These are phyloP conservation scores for Tachystola acroxantha DNA, from an alignment of 2,888 invertebrate genomes.

Conservation along the genomic window DNA sequence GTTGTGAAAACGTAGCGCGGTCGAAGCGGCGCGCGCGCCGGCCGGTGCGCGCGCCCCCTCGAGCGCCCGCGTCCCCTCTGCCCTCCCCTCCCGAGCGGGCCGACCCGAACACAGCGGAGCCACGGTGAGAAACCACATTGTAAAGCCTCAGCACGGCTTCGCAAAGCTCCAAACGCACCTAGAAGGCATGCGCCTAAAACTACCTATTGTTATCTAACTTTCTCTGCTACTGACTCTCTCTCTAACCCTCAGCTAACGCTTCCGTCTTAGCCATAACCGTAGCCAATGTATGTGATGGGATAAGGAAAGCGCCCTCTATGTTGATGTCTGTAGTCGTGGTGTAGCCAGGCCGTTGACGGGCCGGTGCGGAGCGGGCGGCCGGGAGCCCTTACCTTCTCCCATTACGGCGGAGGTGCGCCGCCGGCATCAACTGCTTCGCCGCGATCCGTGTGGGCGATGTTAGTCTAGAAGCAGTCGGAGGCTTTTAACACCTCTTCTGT, in stretches of 20 bases:
- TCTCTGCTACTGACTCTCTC: constrained; percentile 60
- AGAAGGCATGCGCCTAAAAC: constrained; percentile 56
- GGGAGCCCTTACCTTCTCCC: constrained; percentile 78
- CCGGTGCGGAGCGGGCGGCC: constrained; percentile 70
- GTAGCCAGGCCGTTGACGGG: constrained; percentile 44
- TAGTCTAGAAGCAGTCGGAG: constrained; percentile 57
- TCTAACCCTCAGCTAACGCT: constrained; percentile 69
- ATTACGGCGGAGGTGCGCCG: constrained; percentile 79
- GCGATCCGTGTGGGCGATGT: constrained; percentile 57
- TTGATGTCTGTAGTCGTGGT: constrained; percentile 58
- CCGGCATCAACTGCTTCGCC: constrained; percentile 69
- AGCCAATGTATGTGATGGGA: constrained; percentile 81
- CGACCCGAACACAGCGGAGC: constrained; percentile 65
- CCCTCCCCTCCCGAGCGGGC: constrained; percentile 55
- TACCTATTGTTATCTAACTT: constrained; percentile 58
- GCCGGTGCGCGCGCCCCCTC: constrained; percentile 41
- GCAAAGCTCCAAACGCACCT: constrained; percentile 68
- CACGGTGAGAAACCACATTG: constrained; percentile 74
- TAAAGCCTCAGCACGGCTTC: constrained; percentile 73
- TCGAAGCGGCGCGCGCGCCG: constrained; percentile 35
- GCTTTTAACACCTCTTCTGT: constrained; percentile 73
- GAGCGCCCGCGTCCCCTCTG: constrained; percentile 43
- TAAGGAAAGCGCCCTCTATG: constrained; percentile 86
- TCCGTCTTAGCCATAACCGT: constrained; percentile 64
- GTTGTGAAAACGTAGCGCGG: constrained; percentile 44